phyloP scores from a whole-genome alignment of 2,888 invertebrate species.

The Dermolepida albohirtum region DNA sequence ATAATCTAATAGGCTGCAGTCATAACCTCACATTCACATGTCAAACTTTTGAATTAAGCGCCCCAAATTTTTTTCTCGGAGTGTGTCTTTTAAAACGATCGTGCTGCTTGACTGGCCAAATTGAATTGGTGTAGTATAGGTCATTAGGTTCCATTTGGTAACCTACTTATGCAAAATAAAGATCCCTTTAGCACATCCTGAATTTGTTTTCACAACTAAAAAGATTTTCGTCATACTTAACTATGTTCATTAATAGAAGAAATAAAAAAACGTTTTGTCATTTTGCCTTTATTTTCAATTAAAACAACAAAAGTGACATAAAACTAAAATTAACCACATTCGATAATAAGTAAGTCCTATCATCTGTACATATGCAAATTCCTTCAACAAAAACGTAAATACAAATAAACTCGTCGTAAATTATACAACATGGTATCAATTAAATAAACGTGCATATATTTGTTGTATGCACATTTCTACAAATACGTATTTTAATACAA shows the following conservation, averaged over 20 bases:
- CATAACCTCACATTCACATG: too few relatives aligned
- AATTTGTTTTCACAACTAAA: too few relatives aligned
- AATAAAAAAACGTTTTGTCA: constrained; percentile 33
- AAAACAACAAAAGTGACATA: constrained; percentile 57
- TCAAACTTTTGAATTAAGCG: too few relatives aligned
- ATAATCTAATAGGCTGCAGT: too few relatives aligned
- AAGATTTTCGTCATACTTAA: too few relatives aligned
- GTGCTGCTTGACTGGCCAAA: too few relatives aligned
- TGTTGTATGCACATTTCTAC: constrained; percentile 1
- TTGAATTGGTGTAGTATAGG: too few relatives aligned
- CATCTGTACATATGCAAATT: constrained; percentile 47
- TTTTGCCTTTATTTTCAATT: constrained; percentile 57
- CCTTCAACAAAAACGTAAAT: constrained; percentile 2
- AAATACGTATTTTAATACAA: background rate
- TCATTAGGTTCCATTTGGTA: too few relatives aligned
- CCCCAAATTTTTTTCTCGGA: too few relatives aligned
- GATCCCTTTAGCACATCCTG: too few relatives aligned
- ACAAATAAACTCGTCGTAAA: background rate
- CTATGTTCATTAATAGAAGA: background rate
- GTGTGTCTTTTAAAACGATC: too few relatives aligned
- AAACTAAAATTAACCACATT: constrained; percentile 54
- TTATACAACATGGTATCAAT: background rate
- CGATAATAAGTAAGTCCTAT: constrained; percentile 57
- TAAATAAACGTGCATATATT: constrained; percentile 10
- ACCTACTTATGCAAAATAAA: too few relatives aligned